Conservation (phyloP, 2,113 vertebrate genomes). For the Nannobrachium achirus region DNA sequence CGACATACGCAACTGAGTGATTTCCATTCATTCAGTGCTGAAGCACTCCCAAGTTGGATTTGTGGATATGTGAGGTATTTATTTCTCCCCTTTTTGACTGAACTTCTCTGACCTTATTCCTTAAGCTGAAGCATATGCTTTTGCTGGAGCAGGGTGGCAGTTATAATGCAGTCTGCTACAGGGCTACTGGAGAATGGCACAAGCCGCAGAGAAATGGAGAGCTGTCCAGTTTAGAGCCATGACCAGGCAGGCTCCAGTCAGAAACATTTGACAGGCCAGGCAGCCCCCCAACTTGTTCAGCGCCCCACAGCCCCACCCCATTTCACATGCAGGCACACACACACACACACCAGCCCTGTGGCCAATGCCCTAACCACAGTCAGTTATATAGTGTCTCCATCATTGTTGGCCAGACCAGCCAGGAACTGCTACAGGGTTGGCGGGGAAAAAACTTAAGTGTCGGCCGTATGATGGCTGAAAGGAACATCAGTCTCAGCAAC, state of each 20-base stretch:
- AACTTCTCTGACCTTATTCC: slow-evolving; percentile 75
- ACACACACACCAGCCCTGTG: slow-evolving; percentile 52
- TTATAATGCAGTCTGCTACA: slow-evolving; percentile 44
- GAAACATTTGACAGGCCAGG: slow-evolving; percentile 76
- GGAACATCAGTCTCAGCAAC: slow-evolving; percentile 77
- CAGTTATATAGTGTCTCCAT: slow-evolving; percentile 68
- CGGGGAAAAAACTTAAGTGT: slow-evolving; percentile 67
- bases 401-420: slow-evolving; percentile 69
- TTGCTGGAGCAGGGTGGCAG: slow-evolving; percentile 56
- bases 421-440: slow-evolving; percentile 74
- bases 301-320: neutral
- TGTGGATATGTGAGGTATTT: slow-evolving; percentile 58
- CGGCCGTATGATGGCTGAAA: slow-evolving; percentile 76
- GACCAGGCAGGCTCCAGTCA: slow-evolving; percentile 74
- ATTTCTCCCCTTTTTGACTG: slow-evolving; percentile 70
- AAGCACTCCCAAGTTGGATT: slow-evolving; percentile 30
- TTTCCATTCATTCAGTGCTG: slow-evolving; percentile 28
- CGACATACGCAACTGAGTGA: neutral
- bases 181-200: slow-evolving; percentile 63
- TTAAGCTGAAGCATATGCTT: slow-evolving; percentile 81
- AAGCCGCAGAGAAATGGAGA: slow-evolving; percentile 69
- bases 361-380: slow-evolving; percentile 66
- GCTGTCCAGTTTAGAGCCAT: slow-evolving; percentile 74
- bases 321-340: slow-evolving; percentile 46
- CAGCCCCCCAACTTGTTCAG: slow-evolving; percentile 3